phyloP scores from a whole-genome alignment of 2,113 vertebrate genomes.

The Glareola pratincola region DNA sequence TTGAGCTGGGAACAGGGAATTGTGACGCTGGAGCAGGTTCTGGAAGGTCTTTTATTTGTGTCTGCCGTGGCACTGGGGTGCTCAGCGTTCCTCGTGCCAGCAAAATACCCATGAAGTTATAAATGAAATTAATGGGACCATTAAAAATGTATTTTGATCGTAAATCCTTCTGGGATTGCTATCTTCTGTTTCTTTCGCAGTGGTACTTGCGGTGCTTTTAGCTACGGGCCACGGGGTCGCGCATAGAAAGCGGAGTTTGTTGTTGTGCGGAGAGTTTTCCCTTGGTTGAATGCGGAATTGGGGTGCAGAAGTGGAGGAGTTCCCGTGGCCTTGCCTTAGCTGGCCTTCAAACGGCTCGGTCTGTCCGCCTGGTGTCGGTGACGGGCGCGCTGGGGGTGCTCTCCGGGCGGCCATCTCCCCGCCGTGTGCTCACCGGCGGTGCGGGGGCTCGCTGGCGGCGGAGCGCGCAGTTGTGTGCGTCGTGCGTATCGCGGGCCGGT shows the following conservation, averaged over 20 bases:
- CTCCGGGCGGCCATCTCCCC: neutral
- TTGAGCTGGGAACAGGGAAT: neutral
- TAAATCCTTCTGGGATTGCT: neutral
- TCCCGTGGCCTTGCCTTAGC: neutral
- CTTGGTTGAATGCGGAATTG: neutral
- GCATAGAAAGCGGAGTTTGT: neutral
- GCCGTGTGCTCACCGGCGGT: accelerated
- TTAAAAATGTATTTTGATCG: neutral
- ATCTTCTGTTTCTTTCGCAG: neutral
- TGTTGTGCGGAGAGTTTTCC: neutral
- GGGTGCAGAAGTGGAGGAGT: neutral
- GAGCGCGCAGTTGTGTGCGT: accelerated
- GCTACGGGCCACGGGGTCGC: accelerated
- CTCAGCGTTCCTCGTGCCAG: neutral
- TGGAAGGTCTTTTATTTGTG: neutral
- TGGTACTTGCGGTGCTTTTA: neutral
- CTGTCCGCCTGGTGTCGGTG: accelerated
- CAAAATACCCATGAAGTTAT: neutral
- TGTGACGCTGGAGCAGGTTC: neutral
- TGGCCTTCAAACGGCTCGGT: accelerated
- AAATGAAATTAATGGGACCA: neutral
- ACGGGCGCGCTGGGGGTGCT: accelerated
- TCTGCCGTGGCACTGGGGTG: neutral
- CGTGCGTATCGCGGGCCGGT: accelerated
- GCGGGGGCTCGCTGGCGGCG: accelerated